Evolutionary conservation across 2,888 invertebrate genomes (phyloP), one percentile per base, ranked within the genome.

Genomic region (Tenthredo scrophulariae): DNA sequence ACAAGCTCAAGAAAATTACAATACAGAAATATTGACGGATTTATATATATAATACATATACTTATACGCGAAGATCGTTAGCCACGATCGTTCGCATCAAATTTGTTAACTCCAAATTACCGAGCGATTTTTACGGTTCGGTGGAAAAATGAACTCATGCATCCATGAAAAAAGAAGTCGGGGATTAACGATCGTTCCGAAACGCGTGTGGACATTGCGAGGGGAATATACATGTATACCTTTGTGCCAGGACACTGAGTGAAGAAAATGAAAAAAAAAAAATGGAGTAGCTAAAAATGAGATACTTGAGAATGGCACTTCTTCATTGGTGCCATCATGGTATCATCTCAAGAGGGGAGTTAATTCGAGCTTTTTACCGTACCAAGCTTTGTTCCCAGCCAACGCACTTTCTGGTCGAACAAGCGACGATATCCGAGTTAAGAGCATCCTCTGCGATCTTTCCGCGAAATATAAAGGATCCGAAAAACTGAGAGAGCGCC

Each of bases 391-490:
- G 50, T 77, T 77, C 54, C 18, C 54, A 29, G 54, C 54, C 15
- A 18, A 29, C 54, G 46, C 54, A 54, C n/a, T 77, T 46, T 54
- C 7, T n/a, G 33, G 33, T 77, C 77, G 50, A 22, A 40, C n/a
- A 43, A 43, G 40, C 9, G 77, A 62, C 40, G 37, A 80, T 50
- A 29, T 80, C 40, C 80, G 50, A 40, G 62, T 18, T 40, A 22
- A 80, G 80, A 80, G 80, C 80, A 58, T 80, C 40, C 58, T 80
- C 7, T 3, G 40, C 37, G 37, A 80, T 79, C 58, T n/a, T 79
- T n/a, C n/a, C 3, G 37, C 58, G 58, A 58, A 33, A 79, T 40
- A 80, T 40, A 62, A 54, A 77, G 54, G 50, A n/a, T 74, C 50
- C 33, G n/a, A 9, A 77, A 77, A 29, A 50, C 29, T 29, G 15